phyloP scores from a whole-genome alignment of 2,113 vertebrate genomes.

The Rhinoptilus africanus region DNA sequence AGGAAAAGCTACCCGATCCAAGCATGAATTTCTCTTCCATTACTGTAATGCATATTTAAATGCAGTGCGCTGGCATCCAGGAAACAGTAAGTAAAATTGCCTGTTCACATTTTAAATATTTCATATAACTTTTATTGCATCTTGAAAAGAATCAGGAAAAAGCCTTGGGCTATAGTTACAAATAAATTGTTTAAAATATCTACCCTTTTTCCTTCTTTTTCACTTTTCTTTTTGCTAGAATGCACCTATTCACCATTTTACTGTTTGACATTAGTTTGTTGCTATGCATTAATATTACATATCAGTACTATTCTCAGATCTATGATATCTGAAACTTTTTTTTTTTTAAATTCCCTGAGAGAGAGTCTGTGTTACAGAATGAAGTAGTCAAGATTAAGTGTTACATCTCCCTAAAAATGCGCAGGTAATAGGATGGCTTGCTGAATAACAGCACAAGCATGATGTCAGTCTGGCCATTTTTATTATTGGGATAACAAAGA shows the following conservation, averaged over 20 bases:
- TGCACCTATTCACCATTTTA: background rate
- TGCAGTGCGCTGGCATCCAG: slow-evolving; percentile 83
- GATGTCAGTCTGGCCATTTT: background rate
- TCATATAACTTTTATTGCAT: background rate
- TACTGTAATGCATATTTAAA: slow-evolving; percentile 87
- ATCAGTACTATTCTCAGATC: background rate
- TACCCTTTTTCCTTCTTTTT: background rate
- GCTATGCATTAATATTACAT: too few relatives aligned
- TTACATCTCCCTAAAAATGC: background rate
- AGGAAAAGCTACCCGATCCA: slow-evolving; percentile 59
- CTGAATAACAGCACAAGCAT: background rate
- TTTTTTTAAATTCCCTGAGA: background rate
- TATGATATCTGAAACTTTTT: background rate
- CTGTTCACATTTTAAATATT: background rate
- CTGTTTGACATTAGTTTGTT: background rate
- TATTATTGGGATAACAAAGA: background rate
- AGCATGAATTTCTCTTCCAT: slow-evolving; percentile 90
- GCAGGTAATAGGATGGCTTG: background rate
- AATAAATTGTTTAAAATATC: background rate
- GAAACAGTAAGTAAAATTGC: slow-evolving; percentile 77
- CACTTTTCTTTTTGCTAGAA: background rate
- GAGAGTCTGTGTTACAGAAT: background rate
- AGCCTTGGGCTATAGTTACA: background rate
- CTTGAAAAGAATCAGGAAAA: background rate
- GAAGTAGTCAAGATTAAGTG: background rate